A percentile compares a stretch with the other conserved stretches of the same genome.
Conservation (phyloP, 1,140 invertebrate genomes). For the Conus ventricosus region DNA sequence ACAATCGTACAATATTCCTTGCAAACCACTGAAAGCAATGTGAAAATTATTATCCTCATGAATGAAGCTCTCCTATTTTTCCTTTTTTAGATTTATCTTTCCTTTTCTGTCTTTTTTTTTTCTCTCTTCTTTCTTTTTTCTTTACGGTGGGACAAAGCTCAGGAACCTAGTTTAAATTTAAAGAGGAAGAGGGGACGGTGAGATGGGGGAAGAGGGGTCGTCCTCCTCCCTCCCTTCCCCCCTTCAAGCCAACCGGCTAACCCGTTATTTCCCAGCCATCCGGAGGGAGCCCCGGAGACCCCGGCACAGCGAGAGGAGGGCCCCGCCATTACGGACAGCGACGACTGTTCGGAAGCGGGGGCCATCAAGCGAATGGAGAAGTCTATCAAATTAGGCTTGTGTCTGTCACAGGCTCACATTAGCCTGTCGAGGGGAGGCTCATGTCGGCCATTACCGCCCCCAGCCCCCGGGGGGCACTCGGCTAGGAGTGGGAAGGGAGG, state of each 20-base stretch:
- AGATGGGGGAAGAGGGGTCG: neutral
- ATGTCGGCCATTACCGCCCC: neutral
- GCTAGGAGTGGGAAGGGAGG: neutral
- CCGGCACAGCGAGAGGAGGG: neutral
- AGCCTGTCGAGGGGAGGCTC: slow-evolving; percentile 9
- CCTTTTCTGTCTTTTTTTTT: too few relatives aligned
- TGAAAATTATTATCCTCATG: too few relatives aligned
- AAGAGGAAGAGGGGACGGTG: neutral
- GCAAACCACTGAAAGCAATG: too few relatives aligned
- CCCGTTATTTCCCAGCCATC: neutral
- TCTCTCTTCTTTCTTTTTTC: too few relatives aligned
- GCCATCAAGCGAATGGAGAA: slow-evolving; percentile 8
- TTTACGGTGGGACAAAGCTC: neutral
- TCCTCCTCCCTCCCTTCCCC: slow-evolving; percentile 7
- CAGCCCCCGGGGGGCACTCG: neutral
- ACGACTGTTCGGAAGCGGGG: neutral
- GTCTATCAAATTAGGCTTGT: slow-evolving; percentile 23
- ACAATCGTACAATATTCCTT: too few relatives aligned
- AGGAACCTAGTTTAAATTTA: too few relatives aligned
- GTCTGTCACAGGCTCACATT: slow-evolving; percentile 9
- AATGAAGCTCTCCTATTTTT: too few relatives aligned
- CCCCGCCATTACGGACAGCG: neutral
- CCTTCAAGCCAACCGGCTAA: neutral
- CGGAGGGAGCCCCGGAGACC: neutral
- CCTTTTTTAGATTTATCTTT: too few relatives aligned